Base-by-base conservation (phyloP, 35 echinoderm and acorn worm species). In the Eucidaris tribuloides region DNA sequence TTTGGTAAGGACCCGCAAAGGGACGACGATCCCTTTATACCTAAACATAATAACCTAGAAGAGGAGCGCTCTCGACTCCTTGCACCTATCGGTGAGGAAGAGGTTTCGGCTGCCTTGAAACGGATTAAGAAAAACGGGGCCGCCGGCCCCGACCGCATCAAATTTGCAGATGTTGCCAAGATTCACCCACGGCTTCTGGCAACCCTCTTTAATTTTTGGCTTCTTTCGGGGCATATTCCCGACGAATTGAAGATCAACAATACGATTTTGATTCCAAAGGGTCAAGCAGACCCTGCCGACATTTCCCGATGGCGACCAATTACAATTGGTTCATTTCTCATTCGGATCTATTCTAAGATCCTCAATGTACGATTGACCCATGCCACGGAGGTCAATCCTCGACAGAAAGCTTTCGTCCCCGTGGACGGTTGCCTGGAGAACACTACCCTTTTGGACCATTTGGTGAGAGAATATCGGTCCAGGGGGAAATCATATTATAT, bases 341-440 rank as follows among this genome's bases (percentile, higher is more conserved):
- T 83, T 0, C 0, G 81, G 1, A 4, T 83, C 17, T 83, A 70
- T 19, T 25, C 59, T 3, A 54, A 58, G 3, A 58, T 81, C 20
- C 0, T 81, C 1, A 81, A 81, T 13, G 30, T 35, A 0, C 25
- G 79, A 59, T 1, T 83, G 0, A 42, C 38, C 0, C 40, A 71
- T 2, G 81, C 31, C 3, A 83, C 60, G 1, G 18, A 3, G 23
- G 0, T 83, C 1, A 83, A 83, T 19, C 0, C 31, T 4, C 62
- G 41, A 25, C 81, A 83, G 45, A 83, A 70, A 25, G 81, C 81
- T 5, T 83, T 83, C 59, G 65, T 83, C 2, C 81, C 81, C 0
- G 18, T 45, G 0, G 81, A 83, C 24, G 81, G 81, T 20, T 83
- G 81, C 45, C 81, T 83, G 1, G 81, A 83, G 31, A 83, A 83